Conservation (phyloP, 2,888 invertebrate species). For the Pycnomerus fuliginosus region DNA sequence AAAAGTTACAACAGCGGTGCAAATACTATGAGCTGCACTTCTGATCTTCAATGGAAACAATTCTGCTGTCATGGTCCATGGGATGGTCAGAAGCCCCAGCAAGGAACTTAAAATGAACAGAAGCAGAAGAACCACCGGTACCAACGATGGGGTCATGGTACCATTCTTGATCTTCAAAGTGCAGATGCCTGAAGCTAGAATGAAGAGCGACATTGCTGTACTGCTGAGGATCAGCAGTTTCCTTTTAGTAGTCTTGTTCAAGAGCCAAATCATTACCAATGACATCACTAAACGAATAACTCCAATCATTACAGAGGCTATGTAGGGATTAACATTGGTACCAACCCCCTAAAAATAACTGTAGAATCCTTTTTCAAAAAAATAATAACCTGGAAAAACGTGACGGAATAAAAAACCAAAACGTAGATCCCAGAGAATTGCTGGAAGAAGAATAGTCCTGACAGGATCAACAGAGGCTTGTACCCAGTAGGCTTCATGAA, state of each 20-base stretch:
- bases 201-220: constrained; percentile 58
- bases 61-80: background rate
- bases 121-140: no score
- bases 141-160: no score
- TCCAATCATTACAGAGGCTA: constrained; percentile 60
- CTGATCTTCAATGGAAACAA: background rate
- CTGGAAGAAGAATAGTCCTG: background rate
- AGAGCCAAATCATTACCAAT: constrained; percentile 58
- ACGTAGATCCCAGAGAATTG: background rate
- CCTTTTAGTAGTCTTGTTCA: constrained; percentile 57
- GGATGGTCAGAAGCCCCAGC: background rate
- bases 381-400: background rate
- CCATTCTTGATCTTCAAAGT: constrained; percentile 54
- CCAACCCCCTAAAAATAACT: constrained; percentile 55
- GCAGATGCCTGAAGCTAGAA: constrained; percentile 58
- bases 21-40: background rate
- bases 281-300: constrained; percentile 60
- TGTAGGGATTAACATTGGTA: constrained; percentile 55
- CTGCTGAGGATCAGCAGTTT: constrained; percentile 57
- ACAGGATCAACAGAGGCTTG: background rate
- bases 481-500: background rate
- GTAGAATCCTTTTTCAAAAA: no score
- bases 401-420: background rate
- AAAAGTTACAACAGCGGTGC: background rate
- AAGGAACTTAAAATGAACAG: no score